Evolutionary conservation across 2,888 invertebrate species (phyloP).

Genomic region (Helleia helle): DNA sequence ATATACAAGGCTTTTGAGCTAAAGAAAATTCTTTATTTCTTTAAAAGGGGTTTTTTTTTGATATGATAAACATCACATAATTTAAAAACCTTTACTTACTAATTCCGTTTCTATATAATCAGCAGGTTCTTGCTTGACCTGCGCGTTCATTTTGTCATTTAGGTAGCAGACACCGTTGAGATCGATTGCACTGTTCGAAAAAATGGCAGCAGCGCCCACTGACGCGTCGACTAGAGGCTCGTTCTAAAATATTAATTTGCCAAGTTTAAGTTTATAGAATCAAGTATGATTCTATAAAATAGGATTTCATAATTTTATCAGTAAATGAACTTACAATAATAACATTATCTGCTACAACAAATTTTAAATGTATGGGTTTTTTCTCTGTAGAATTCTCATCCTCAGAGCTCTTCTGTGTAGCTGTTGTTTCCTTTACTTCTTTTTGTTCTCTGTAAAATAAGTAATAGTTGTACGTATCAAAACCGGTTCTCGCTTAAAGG

Average conservation of each 20-base stretch:
- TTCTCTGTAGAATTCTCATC: constrained; percentile 36
- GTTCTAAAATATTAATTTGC: constrained; percentile 26
- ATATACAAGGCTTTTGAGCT: too few species aligned
- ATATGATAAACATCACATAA: too few species aligned
- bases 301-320: too few species aligned
- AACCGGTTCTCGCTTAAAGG: too few species aligned
- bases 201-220: constrained; percentile 83
- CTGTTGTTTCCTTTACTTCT: constrained; percentile 43
- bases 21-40: too few species aligned
- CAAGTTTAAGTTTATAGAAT: too few species aligned
- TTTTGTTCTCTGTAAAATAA: constrained; percentile 41
- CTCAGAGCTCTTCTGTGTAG: constrained; percentile 38
- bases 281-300: too few species aligned
- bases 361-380: constrained; percentile 48
- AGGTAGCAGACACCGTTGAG: constrained; percentile 86
- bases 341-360: constrained; percentile 50
- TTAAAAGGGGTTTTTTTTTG: too few species aligned
- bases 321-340: constrained; percentile 46
- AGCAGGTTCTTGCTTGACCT: constrained; percentile 52
- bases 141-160: constrained; percentile 79
- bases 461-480: too few species aligned
- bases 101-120: constrained; percentile 51
- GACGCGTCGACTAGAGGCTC: constrained; percentile 71
- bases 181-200: constrained; percentile 90
- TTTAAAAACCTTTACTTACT: constrained; percentile 29